Evolutionary conservation across 2,797 vertebrate species (phyloP).

Genomic region (Champsocephalus gunnari): DNA sequence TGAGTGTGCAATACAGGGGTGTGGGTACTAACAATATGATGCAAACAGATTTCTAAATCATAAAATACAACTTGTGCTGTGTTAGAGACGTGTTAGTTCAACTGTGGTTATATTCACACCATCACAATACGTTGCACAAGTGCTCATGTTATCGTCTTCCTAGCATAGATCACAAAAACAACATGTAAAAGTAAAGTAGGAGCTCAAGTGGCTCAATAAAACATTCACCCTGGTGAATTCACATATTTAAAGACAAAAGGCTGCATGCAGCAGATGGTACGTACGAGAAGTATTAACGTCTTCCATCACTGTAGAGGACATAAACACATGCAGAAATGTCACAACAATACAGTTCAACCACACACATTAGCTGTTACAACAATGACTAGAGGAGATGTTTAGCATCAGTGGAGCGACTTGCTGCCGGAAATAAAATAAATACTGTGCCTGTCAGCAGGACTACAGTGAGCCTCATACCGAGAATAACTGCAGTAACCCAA

Average conservation of each 20-base stretch:
- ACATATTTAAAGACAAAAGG: background rate
- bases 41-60: conserved; percentile 2
- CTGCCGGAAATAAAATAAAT: conserved; percentile 22
- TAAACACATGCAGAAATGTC: background rate
- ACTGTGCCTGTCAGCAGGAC: conserved; percentile 24
- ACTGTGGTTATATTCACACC: conserved; percentile 19
- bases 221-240: background rate
- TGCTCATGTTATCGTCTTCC: conserved; percentile 7
- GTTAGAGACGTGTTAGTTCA: conserved; percentile 1
- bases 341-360: conserved; percentile 9
- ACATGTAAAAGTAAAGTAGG: background rate
- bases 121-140: conserved; percentile 14
- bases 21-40: background rate
- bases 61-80: background rate
- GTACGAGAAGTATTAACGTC: background rate
- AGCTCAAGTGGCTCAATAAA: background rate
- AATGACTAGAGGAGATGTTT: background rate
- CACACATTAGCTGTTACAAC: conserved; percentile 18
- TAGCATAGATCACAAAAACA: background rate
- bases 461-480: conserved; percentile 32
- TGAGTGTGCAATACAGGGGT: background rate
- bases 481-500: conserved; percentile 57
- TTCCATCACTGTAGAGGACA: background rate
- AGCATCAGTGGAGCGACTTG: background rate
- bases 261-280: background rate